Percentiles rank a stretch among this genome's conserved stretches.
Conservation (phyloP, 1,140 invertebrate species). For the Lepidotrigona ventralis region DNA sequence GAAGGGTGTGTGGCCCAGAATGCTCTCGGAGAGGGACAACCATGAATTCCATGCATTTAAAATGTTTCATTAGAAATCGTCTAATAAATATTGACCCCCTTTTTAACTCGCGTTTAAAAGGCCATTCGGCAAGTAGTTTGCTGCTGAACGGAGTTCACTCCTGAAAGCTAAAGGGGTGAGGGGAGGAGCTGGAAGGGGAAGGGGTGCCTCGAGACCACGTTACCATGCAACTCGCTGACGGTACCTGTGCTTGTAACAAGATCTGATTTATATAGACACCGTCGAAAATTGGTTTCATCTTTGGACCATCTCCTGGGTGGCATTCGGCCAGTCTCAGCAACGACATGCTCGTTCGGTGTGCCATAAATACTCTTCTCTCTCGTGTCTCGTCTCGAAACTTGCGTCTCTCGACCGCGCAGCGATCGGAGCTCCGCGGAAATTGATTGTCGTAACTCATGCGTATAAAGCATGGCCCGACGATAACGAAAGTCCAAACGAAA, state of each 20-base stretch:
- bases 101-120: conserved; percentile 67
- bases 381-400: conserved; percentile 9
- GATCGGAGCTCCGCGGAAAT: conserved; percentile 51
- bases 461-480: conserved; percentile 3
- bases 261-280: conserved; percentile 76
- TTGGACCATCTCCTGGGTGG: conserved; percentile 71
- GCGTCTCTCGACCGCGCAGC: conserved; percentile 31
- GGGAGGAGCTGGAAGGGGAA: no score
- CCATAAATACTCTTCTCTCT: conserved; percentile 65
- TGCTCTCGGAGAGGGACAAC: conserved; percentile 33
- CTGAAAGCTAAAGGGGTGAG: background rate
- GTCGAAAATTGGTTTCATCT: conserved; percentile 77
- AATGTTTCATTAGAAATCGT: conserved; percentile 77
- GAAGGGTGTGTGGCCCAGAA: conserved; percentile 22
- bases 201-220: conserved; percentile 5
- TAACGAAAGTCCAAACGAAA: conserved; percentile 13
- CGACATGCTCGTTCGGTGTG: conserved; percentile 63
- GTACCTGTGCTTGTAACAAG: conserved; percentile 71
- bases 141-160: background rate
- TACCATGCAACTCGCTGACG: conserved; percentile 50
- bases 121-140: conserved; percentile 48
- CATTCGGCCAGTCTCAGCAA: conserved; percentile 59
- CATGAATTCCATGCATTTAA: conserved; percentile 74
- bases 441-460: conserved; percentile 53
- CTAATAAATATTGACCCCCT: conserved; percentile 75